phyloP scores from a whole-genome alignment of 2,113 vertebrate genomes.

The Cynoglossus semilaevis region DNA sequence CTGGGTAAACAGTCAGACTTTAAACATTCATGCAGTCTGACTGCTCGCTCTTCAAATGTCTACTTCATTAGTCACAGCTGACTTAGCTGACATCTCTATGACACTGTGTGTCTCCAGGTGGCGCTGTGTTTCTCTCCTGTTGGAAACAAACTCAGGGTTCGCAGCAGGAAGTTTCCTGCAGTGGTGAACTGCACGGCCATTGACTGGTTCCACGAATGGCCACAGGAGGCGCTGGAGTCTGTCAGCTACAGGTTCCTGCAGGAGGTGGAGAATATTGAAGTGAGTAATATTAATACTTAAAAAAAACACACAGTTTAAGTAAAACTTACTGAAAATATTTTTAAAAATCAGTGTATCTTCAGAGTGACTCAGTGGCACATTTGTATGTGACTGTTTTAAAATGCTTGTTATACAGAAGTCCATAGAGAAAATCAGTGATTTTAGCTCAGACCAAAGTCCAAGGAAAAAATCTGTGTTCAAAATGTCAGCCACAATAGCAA shows the following conservation, averaged over 20 bases:
- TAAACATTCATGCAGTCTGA: background rate
- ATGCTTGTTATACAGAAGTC: no score
- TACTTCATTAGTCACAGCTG: no score
- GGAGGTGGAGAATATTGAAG: conserved; percentile 81
- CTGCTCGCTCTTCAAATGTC: background rate
- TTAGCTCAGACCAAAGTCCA: no score
- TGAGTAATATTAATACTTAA: conserved; percentile 65
- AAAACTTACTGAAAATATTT: no score
- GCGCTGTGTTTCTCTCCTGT: conserved; percentile 91
- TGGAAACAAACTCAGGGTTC: conserved; percentile 80
- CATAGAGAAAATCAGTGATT: no score
- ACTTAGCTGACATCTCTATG: no score
- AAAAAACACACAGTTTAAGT: background rate
- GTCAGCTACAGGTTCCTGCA: conserved; percentile 89
- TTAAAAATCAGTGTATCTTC: no score
- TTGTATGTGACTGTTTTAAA: no score
- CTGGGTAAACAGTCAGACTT: no score
- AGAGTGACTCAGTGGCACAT: no score
- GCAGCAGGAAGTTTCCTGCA: conserved; percentile 89
- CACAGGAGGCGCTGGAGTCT: conserved; percentile 86
- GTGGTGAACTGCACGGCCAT: conserved; percentile 85
- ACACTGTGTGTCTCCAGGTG: conserved; percentile 72
- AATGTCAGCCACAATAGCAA: no score
- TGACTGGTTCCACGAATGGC: conserved; percentile 95
- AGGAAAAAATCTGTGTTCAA: no score